These are phyloP conservation scores for Sitta carolinensis DNA, from an alignment of 2,797 vertebrate species.

Conservation along the genomic window DNA sequence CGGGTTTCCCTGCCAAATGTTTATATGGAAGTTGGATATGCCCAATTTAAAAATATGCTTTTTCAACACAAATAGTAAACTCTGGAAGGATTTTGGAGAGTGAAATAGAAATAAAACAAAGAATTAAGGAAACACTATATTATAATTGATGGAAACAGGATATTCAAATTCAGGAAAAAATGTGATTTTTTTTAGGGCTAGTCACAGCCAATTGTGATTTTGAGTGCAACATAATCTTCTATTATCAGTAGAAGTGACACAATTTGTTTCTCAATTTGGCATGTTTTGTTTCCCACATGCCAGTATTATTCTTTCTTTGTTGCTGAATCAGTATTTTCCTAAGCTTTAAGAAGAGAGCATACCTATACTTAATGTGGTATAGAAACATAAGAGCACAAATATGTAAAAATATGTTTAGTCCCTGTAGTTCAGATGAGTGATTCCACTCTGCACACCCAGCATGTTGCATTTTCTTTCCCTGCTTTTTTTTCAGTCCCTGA, in stretches of 20 bases:
- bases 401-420: neutral
- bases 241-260: neutral
- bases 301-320: neutral
- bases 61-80: constrained; percentile 64
- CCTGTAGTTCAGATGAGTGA: neutral
- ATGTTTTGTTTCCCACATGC: neutral
- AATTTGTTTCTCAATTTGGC: constrained; percentile 24
- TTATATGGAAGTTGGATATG: constrained; percentile 67
- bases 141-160: constrained; percentile 50
- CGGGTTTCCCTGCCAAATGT: constrained; percentile 64
- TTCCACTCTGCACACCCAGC: neutral
- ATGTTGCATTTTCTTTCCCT: neutral
- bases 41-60: constrained; percentile 72
- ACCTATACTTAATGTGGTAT: neutral
- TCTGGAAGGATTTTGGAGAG: constrained; percentile 53
- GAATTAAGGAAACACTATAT: constrained; percentile 50
- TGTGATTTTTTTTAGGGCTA: neutral
- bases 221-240: neutral
- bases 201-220: constrained; percentile 24
- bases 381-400: neutral
- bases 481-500: neutral
- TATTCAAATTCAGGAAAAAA: constrained; percentile 25
- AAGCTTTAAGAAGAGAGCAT: neutral
- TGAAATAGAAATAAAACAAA: constrained; percentile 53
- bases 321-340: constrained; percentile 19